These are phyloP conservation scores for Oceanodroma tethys DNA, from an alignment of 2,113 vertebrate genomes.

Conservation along the genomic window DNA sequence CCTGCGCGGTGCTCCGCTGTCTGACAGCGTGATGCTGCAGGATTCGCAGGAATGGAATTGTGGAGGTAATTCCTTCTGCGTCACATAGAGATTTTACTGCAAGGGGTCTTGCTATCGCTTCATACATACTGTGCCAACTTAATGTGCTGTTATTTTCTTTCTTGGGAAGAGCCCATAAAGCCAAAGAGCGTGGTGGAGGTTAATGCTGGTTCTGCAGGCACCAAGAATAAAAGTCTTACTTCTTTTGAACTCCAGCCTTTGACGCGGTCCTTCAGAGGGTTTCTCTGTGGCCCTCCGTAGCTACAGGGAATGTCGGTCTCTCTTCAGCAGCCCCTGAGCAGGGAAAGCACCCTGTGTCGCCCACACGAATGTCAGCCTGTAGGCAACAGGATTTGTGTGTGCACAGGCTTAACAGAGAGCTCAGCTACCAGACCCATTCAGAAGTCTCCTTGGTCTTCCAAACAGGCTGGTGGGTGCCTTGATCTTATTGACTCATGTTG, in stretches of 20 bases:
- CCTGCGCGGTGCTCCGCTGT: not conserved
- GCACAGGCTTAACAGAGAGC: not conserved
- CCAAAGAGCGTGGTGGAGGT: not conserved
- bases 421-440: not conserved
- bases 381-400: not conserved
- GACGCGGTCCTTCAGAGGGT: not conserved
- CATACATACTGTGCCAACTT: not conserved
- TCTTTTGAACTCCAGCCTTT: not conserved
- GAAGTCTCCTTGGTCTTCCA: not conserved
- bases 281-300: not conserved
- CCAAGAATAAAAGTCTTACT: not conserved
- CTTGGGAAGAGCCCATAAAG: not conserved
- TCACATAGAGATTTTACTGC: not conserved
- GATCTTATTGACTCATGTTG: not conserved
- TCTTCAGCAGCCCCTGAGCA: not conserved
- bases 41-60: not conserved
- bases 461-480: not conserved
- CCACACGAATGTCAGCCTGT: not conserved
- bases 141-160: not conserved
- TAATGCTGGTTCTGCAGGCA: not conserved
- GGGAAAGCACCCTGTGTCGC: not conserved
- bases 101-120: not conserved
- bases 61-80: conserved; percentile 15
- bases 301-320: not conserved
- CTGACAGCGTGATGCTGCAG: not conserved